Percentiles rank a stretch among this genome's conserved stretches.
Conservation (phyloP, 2,888 invertebrate species). For the Harpalus rufipes region DNA sequence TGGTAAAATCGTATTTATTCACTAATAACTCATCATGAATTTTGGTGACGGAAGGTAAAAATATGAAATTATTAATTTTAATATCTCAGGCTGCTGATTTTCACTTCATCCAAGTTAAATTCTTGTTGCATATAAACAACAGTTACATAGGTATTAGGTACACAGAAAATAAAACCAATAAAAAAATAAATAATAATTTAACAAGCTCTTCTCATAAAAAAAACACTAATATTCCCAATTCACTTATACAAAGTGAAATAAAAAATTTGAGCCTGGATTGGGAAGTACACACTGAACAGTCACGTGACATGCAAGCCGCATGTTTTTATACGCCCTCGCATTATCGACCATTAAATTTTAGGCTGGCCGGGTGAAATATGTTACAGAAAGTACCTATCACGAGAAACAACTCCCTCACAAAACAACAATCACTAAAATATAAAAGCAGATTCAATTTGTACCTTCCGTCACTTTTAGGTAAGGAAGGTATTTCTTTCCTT, state of each 20-base stretch:
- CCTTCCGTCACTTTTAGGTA: too few species aligned
- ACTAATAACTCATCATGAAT: too few species aligned
- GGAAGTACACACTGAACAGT: conserved; percentile 1
- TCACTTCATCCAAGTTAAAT: not conserved
- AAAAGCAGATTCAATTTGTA: too few species aligned
- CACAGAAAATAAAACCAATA: not conserved
- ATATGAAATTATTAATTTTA: too few species aligned
- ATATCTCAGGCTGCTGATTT: not conserved
- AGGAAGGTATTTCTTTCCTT: too few species aligned
- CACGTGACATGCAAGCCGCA: conserved; percentile 26
- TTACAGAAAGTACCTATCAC: not conserved
- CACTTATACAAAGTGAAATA: not conserved
- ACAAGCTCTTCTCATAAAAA: not conserved
- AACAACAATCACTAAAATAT: not conserved
- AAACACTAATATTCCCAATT: conserved; percentile 30
- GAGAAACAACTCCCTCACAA: not conserved
- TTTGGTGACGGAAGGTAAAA: too few species aligned
- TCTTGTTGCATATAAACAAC: not conserved
- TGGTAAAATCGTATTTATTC: too few species aligned
- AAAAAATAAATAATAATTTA: not conserved
- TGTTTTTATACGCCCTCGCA: conserved; percentile 38
- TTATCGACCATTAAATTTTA: conserved; percentile 57
- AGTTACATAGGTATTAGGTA: too few species aligned
- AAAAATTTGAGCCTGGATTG: conserved; percentile 1
- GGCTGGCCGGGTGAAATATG: conserved; percentile 51